These are phyloP conservation scores for Lasiommata megera DNA, from an alignment of 2,888 invertebrate species.

Conservation along the genomic window DNA sequence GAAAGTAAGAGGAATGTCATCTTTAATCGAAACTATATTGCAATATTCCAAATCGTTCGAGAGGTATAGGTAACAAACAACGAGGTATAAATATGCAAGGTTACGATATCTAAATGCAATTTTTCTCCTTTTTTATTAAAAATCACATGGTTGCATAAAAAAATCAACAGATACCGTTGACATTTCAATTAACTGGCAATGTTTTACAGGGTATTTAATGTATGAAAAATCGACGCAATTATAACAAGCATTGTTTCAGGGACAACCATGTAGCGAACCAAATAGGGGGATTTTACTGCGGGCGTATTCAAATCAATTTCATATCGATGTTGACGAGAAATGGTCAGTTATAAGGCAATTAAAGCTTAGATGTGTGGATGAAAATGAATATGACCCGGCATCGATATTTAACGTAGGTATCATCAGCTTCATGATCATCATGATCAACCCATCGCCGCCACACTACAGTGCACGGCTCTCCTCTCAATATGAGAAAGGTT, in stretches of 20 bases:
- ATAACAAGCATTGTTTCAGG: constrained; percentile 4
- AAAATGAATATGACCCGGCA: constrained; percentile 8
- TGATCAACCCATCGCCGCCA: no score
- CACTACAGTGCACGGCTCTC: no score
- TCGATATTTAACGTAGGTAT: neutral
- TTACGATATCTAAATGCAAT: no score
- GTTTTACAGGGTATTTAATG: neutral
- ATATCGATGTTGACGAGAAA: constrained; percentile 63
- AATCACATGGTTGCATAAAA: no score
- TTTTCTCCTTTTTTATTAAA: no score
- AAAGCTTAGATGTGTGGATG: constrained; percentile 40
- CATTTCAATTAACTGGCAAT: neutral
- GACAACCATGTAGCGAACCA: constrained; percentile 20
- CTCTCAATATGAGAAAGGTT: no score
- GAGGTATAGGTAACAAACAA: no score
- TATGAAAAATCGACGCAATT: constrained; percentile 5
- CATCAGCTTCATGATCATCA: no score
- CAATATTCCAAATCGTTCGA: no score
- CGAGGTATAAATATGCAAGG: no score
- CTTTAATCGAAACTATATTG: no score
- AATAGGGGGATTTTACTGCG: constrained; percentile 20
- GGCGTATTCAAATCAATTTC: constrained; percentile 58
- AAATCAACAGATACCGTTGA: neutral
- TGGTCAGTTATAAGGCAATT: constrained; percentile 60
- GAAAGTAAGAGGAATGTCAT: no score